phyloP scores from a whole-genome alignment of 2,797 vertebrate genomes.

The Danio aesculapii region DNA sequence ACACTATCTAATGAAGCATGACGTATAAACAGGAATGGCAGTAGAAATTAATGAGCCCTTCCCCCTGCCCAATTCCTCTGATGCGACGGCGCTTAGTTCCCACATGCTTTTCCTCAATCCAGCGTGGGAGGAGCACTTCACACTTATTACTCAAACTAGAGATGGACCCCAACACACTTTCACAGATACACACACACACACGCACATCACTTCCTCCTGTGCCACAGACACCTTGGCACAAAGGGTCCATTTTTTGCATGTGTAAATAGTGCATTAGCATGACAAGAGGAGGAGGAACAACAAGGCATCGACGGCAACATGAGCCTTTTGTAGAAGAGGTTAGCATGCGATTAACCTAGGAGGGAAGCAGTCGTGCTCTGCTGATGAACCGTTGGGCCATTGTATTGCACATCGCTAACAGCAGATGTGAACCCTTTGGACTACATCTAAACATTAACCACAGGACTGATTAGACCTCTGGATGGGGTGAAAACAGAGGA shows the following conservation, averaged over 20 bases:
- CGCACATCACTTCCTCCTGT: slow-evolving; percentile 36
- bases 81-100: slow-evolving; percentile 27
- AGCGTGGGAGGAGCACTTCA: slow-evolving; percentile 44
- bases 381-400: slow-evolving; percentile 35
- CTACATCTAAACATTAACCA: slow-evolving; percentile 54
- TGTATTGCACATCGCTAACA: slow-evolving; percentile 4
- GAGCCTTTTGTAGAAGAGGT: slow-evolving; percentile 57
- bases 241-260: slow-evolving; percentile 53
- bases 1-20: slow-evolving; percentile 29
- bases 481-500: background rate
- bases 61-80: slow-evolving; percentile 34
- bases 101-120: slow-evolving; percentile 39
- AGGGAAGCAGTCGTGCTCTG: slow-evolving; percentile 36
- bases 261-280: slow-evolving; percentile 65
- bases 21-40: slow-evolving; percentile 25
- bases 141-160: slow-evolving; percentile 52
- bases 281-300: slow-evolving; percentile 60
- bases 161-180: slow-evolving; percentile 40
- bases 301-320: slow-evolving; percentile 60
- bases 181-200: slow-evolving; percentile 4
- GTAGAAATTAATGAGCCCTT: slow-evolving; percentile 47
- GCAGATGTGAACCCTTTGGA: slow-evolving; percentile 53
- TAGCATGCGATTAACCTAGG: slow-evolving; percentile 62
- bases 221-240: slow-evolving; percentile 46
- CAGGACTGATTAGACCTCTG: slow-evolving; percentile 32